These are phyloP conservation scores for Neoaliturus tenellus DNA, from an alignment of 2,888 invertebrate species.

Conservation along the genomic window DNA sequence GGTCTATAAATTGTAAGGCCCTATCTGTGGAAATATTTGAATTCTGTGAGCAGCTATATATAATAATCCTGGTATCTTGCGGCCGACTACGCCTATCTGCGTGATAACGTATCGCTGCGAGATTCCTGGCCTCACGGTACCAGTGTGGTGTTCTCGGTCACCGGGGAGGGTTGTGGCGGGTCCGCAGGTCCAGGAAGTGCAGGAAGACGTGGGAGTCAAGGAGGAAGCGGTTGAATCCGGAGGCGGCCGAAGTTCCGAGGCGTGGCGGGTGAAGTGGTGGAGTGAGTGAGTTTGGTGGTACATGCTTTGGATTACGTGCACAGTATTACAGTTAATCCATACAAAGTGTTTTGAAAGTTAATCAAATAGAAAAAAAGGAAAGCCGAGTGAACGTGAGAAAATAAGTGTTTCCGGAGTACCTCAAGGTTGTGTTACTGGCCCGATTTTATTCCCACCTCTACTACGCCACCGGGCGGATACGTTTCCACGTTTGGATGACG, in stretches of 20 bases:
- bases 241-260: not conserved
- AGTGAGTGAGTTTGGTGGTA: not conserved
- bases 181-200: not conserved
- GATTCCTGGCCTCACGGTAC: constrained; percentile 21
- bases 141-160: constrained; percentile 14
- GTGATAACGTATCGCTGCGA: constrained; percentile 40
- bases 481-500: not conserved
- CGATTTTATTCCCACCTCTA: not conserved
- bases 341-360: not conserved
- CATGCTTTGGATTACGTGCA: not conserved
- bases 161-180: constrained; percentile 31
- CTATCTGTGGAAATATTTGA: constrained; percentile 53
- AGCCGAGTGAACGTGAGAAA: too few relatives aligned
- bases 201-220: too few relatives aligned
- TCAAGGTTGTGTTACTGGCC: not conserved
- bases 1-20: constrained; percentile 49
- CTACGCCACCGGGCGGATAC: not conserved
- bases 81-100: constrained; percentile 2
- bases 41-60: constrained; percentile 52
- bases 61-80: constrained; percentile 53
- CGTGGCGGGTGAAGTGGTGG: constrained; percentile 22
- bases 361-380: not conserved
- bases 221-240: not conserved
- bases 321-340: too few relatives aligned
- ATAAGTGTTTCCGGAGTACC: constrained; percentile 32